Evolutionary conservation across 2,113 vertebrate species (phyloP).

Genomic region (Gnathonemus longibarbis): DNA sequence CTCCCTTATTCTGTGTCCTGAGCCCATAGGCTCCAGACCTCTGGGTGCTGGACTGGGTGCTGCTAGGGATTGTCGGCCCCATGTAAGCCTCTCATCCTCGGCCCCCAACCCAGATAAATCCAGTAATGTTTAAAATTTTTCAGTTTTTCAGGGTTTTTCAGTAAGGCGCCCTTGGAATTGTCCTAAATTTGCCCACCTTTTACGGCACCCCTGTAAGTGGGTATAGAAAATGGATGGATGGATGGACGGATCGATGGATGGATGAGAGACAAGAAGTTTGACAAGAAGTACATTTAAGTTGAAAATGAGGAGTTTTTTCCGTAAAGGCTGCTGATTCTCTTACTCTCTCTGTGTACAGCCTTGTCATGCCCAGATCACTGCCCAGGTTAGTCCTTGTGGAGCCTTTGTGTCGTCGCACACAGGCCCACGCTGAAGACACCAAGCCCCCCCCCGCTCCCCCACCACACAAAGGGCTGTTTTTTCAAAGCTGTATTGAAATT

Average conservation of each 20-base stretch:
- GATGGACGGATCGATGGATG: neutral
- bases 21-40: no score
- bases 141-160: neutral
- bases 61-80: no score
- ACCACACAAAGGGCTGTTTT: neutral
- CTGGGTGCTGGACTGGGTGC: no score
- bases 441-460: neutral
- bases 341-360: neutral
- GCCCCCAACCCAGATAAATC: neutral
- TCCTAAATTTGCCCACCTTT: neutral
- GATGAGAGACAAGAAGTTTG: neutral
- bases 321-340: neutral
- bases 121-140: neutral
- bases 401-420: neutral
- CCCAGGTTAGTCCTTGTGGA: neutral
- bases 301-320: neutral
- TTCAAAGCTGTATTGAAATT: neutral
- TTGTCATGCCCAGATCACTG: neutral
- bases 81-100: no score
- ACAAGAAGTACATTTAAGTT: neutral
- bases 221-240: neutral
- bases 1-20: no score
- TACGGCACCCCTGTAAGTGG: neutral
- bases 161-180: neutral
- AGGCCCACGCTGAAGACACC: neutral